A percentile compares a stretch with the other conserved stretches of the same genome.
These are phyloP conservation scores for Aptenodytes forsteri DNA, from an alignment of 2,113 vertebrate species.

Conservation along the genomic window DNA sequence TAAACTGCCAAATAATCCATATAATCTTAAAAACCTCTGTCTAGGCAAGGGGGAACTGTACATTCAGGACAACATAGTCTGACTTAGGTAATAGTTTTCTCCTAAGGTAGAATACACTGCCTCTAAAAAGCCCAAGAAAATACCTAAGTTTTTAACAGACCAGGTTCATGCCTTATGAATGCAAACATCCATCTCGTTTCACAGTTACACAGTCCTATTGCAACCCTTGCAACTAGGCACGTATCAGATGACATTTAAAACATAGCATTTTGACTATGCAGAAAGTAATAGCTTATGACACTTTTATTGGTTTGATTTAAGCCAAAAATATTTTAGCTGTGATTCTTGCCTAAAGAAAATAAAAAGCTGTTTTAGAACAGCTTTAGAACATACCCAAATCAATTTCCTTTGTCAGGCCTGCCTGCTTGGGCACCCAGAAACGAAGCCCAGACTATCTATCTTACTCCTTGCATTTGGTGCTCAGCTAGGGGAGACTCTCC, in stretches of 20 bases:
- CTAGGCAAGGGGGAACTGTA: neutral
- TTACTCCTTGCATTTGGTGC: neutral
- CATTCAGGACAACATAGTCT: neutral
- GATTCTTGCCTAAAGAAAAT: neutral
- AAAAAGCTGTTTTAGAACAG: neutral
- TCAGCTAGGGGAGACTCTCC: neutral
- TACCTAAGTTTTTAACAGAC: neutral
- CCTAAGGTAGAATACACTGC: neutral
- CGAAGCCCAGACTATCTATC: neutral
- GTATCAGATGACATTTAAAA: neutral
- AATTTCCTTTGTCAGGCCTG: neutral
- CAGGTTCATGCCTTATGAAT: neutral
- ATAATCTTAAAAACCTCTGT: neutral
- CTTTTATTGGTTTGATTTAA: neutral
- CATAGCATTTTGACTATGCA: neutral
- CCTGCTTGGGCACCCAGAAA: neutral
- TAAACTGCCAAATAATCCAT: neutral
- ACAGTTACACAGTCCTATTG: neutral
- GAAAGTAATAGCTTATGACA: neutral
- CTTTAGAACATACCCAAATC: neutral
- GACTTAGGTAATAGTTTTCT: neutral
- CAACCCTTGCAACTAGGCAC: neutral
- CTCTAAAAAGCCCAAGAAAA: neutral
- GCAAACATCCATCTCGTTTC: neutral
- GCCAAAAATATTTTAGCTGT: neutral